Conservation (phyloP, 2,113 vertebrate genomes). For the Origma solitaria region DNA sequence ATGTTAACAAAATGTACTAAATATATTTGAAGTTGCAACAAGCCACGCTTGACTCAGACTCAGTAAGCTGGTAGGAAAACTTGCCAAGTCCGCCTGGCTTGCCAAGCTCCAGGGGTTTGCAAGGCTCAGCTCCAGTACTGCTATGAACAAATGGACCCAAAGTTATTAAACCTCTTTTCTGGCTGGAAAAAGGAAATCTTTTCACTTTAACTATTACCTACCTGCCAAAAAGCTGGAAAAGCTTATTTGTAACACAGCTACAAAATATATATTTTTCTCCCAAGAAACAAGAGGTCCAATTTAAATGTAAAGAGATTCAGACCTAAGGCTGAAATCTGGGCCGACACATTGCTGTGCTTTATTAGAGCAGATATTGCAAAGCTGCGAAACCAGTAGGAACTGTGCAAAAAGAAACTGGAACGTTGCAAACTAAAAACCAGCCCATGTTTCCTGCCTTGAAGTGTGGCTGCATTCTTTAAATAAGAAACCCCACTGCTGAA, state of each 20-base stretch:
- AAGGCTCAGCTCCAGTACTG: constrained; percentile 48
- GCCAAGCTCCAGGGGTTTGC: constrained; percentile 74
- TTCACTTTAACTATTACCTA: constrained; percentile 64
- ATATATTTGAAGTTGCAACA: constrained; percentile 24
- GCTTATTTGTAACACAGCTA: constrained; percentile 23
- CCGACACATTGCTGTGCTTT: not conserved
- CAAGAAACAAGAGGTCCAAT: not conserved
- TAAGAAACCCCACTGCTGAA: not conserved
- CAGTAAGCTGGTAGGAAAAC: constrained; percentile 40
- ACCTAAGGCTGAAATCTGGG: not conserved
- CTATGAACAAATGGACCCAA: constrained; percentile 65
- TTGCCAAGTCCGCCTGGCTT: constrained; percentile 56
- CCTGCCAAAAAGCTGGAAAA: constrained; percentile 60
- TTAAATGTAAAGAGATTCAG: constrained; percentile 14
- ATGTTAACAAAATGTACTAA: constrained; percentile 56
- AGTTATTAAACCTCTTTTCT: constrained; percentile 70
- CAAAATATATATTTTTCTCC: not conserved
- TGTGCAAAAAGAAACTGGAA: not conserved
- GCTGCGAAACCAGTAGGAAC: not conserved
- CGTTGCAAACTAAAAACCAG: not conserved
- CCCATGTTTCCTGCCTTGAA: not conserved
- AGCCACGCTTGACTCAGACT: constrained; percentile 42
- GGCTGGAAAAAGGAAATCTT: constrained; percentile 54
- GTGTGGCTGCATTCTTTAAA: not conserved
- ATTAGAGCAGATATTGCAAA: not conserved